Conservation (phyloP, 2,797 vertebrate genomes). For the Potorous gilbertii region DNA sequence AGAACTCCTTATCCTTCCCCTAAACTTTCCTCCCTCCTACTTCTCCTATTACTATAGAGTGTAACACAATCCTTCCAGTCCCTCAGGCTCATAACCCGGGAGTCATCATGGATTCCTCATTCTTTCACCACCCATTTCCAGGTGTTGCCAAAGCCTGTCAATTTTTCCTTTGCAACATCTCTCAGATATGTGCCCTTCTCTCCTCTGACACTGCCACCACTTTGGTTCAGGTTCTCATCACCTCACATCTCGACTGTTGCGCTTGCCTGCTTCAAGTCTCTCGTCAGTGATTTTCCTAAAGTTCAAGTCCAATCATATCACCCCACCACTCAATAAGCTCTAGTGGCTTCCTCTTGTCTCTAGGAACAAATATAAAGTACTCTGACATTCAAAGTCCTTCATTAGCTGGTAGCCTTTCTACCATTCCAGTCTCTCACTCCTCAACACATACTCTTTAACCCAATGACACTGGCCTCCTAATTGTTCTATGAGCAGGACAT, state of each 20-base stretch:
- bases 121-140: background rate
- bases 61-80: background rate
- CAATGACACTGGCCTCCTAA: background rate
- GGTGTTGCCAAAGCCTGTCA: background rate
- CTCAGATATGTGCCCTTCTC: background rate
- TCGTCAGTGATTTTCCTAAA: background rate
- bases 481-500: background rate
- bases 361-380: background rate
- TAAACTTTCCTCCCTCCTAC: background rate
- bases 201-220: background rate
- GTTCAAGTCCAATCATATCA: background rate
- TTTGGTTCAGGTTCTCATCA: no score
- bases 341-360: background rate
- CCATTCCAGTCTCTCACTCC: background rate
- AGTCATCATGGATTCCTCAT: background rate
- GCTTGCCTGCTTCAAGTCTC: background rate
- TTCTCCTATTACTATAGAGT: background rate
- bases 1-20: background rate
- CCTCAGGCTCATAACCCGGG: background rate
- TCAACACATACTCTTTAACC: background rate
- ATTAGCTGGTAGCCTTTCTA: background rate
- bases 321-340: background rate
- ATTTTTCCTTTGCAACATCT: background rate
- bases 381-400: background rate
- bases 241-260: no score